phyloP scores from a whole-genome alignment of 2,888 invertebrate species.

The Microctonus hyperodae region DNA sequence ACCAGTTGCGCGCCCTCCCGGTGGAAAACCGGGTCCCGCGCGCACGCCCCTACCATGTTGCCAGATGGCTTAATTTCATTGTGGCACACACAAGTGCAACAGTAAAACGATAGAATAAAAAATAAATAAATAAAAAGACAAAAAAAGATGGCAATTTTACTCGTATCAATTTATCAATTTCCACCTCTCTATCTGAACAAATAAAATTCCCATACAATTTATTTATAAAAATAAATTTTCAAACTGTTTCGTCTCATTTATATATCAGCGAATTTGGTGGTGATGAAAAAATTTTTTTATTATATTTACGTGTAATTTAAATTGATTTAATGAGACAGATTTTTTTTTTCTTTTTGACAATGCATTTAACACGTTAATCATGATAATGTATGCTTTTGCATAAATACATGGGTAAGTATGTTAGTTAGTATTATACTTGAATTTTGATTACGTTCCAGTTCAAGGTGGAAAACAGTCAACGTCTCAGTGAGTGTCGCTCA shows the following conservation, averaged over 20 bases:
- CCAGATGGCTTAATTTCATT: conserved; percentile 62
- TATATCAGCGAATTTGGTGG: no score
- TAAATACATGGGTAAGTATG: background rate
- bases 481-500: conserved; percentile 30
- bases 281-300: no score
- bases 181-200: no score
- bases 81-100: conserved; percentile 40
- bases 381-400: no score
- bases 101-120: background rate
- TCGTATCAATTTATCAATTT: background rate
- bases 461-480: conserved; percentile 24
- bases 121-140: background rate
- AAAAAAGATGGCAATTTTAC: background rate
- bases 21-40: conserved; percentile 30
- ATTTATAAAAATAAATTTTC: no score
- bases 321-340: no score
- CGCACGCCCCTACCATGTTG: conserved; percentile 60
- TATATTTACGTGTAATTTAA: no score
- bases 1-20: conserved; percentile 58
- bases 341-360: no score
- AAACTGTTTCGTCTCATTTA: no score
- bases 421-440: background rate
- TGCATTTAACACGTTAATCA: no score
- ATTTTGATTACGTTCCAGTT: conserved; percentile 15
- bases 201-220: no score